These are phyloP conservation scores for Megaceryle maxima DNA, from an alignment of 2,113 vertebrate genomes.

Conservation along the genomic window DNA sequence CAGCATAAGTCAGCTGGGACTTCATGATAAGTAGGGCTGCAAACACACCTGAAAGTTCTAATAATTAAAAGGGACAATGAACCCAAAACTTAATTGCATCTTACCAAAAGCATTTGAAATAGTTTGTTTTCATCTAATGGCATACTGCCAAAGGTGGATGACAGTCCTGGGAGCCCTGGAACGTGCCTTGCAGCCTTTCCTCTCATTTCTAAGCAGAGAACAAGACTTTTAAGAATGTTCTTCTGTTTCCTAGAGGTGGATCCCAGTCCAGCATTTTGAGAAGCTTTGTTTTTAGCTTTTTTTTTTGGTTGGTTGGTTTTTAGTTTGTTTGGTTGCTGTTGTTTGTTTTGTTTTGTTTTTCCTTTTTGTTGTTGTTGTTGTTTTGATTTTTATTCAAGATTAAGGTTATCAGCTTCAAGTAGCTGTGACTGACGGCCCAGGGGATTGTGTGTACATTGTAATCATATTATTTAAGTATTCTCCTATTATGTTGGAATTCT, in stretches of 20 bases:
- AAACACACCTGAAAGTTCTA: neutral
- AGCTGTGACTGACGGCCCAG: neutral
- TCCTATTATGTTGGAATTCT: neutral
- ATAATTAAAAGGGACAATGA: neutral
- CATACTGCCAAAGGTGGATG: neutral
- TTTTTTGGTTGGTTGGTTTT: too few relatives aligned
- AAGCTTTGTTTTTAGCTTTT: neutral
- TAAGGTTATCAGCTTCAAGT: neutral
- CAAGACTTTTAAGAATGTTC: neutral
- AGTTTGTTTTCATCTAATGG: neutral
- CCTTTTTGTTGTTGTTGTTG: too few relatives aligned
- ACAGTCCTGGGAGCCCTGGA: conserved; percentile 24
- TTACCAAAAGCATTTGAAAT: neutral
- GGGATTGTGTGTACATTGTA: neutral
- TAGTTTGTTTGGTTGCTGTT: too few relatives aligned
- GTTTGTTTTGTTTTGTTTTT: too few relatives aligned
- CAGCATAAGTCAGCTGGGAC: neutral
- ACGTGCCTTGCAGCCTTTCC: neutral
- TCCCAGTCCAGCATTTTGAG: neutral
- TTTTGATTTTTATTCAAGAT: neutral
- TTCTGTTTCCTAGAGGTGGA: neutral
- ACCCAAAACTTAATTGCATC: neutral
- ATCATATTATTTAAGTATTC: neutral
- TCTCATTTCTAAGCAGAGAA: neutral
- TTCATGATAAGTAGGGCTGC: neutral